A percentile compares a stretch with the other conserved stretches of the same genome.
Conservation (phyloP, 2,113 vertebrate species). For the Coptodon rendalli region DNA sequence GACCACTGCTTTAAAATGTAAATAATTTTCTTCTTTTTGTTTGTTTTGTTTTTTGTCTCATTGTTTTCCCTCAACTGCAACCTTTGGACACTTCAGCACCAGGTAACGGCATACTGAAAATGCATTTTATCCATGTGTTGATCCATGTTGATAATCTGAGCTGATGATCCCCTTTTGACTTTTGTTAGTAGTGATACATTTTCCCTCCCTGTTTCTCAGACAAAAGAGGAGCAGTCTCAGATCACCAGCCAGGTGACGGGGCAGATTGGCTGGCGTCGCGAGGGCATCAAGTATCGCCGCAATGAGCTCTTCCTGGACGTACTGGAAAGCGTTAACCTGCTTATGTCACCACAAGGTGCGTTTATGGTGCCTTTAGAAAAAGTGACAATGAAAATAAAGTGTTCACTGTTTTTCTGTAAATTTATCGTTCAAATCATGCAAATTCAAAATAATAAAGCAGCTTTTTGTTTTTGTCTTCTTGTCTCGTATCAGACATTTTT, state of each 20-base stretch:
- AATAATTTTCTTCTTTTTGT: neutral
- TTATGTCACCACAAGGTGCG: conserved; percentile 97
- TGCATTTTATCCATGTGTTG: neutral
- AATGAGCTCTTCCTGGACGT: conserved; percentile 98
- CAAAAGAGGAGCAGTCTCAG: conserved; percentile 98
- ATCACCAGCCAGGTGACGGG: conserved; percentile 99
- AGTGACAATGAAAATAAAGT: neutral
- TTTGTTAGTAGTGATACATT: neutral
- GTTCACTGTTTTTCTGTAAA: neutral
- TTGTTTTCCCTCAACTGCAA: neutral
- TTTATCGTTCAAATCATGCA: neutral
- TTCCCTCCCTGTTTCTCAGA: conserved; percentile 73
- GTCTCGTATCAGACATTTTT: neutral
- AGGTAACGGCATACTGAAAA: conserved; percentile 49
- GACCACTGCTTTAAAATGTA: neutral
- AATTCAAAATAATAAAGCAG: neutral
- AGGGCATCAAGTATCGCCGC: conserved; percentile 98
- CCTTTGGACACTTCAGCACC: conserved; percentile 57
- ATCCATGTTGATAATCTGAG: neutral
- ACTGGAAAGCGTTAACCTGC: conserved; percentile 95
- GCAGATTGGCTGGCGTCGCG: conserved; percentile 98
- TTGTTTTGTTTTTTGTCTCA: neutral
- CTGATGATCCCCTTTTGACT: neutral
- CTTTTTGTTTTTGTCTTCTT: neutral
- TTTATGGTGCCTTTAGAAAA: neutral